Conservation (phyloP, 1,140 invertebrate species). For the Nylanderia fulva region DNA sequence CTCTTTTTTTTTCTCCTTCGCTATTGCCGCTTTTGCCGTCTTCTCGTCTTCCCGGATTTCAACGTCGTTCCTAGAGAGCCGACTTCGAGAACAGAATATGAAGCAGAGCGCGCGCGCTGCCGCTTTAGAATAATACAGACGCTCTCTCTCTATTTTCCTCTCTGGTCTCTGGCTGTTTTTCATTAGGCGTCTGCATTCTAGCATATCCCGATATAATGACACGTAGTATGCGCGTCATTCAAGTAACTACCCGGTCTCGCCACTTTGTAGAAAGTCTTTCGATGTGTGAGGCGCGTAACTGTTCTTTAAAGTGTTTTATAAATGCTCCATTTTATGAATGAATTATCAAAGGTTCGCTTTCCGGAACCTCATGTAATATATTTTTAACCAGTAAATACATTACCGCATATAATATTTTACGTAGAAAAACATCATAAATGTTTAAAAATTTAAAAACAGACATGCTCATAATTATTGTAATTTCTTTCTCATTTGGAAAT, state of each 20-base stretch:
- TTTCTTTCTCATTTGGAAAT: neutral
- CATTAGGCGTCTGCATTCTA: neutral
- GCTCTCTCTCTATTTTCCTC: too few relatives aligned
- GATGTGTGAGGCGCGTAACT: constrained; percentile 13
- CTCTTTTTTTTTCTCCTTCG: neutral
- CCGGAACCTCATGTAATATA: neutral
- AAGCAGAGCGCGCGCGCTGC: constrained; percentile 2
- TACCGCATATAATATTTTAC: neutral
- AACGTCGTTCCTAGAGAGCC: constrained; percentile 3
- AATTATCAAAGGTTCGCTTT: neutral
- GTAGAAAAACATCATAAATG: neutral
- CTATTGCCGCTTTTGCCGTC: neutral
- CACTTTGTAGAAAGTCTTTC: constrained; percentile 12
- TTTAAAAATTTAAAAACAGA: neutral
- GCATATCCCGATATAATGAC: constrained; percentile 32
- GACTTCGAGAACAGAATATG: constrained; percentile 36
- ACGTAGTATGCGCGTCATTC: constrained; percentile 13
- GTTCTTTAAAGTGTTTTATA: constrained; percentile 44
- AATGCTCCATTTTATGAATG: constrained; percentile 29
- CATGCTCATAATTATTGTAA: neutral
- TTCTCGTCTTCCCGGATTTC: constrained; percentile 1
- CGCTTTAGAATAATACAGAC: constrained; percentile 18
- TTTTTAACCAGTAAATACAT: constrained; percentile 11
- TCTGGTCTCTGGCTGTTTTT: too few relatives aligned
- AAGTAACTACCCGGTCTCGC: neutral